Percentiles rank a stretch among this genome's conserved stretches.
Conservation (phyloP, 1,140 invertebrate genomes). For the Bombus polaris region DNA sequence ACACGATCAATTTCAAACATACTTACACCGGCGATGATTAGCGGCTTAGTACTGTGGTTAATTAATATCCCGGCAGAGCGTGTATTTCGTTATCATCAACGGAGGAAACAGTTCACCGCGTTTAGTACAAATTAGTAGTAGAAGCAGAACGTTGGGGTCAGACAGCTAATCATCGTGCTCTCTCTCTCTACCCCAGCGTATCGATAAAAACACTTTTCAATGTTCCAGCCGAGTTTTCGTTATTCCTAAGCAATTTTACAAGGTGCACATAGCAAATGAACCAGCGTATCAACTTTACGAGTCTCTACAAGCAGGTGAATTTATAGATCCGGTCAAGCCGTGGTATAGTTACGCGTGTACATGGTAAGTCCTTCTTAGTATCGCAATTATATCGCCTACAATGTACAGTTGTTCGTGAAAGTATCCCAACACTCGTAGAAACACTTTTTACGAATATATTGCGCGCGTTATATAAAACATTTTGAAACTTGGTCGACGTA, state of each 20-base stretch:
- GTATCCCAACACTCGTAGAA: too few relatives aligned
- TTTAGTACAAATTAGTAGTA: conserved; percentile 11
- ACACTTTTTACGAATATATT: too few relatives aligned
- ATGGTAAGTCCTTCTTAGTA: neutral
- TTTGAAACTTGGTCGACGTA: too few relatives aligned
- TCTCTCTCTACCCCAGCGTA: neutral
- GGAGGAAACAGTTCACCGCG: neutral
- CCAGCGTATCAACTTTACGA: neutral
- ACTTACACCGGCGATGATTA: neutral
- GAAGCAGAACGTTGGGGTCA: neutral
- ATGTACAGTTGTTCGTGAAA: neutral
- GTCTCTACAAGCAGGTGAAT: neutral
- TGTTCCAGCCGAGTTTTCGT: neutral
- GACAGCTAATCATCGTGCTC: neutral
- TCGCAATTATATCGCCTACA: neutral
- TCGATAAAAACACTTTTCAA: neutral
- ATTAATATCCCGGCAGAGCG: neutral
- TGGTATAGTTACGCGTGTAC: neutral
- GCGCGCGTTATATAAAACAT: too few relatives aligned
- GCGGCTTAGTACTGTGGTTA: neutral
- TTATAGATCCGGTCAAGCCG: neutral
- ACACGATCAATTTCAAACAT: neutral
- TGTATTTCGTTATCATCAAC: conserved; percentile 18
- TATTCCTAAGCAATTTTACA: neutral
- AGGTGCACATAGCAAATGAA: neutral